Percentiles rank a stretch among this genome's conserved stretches.
phyloP scores from a whole-genome alignment of 2,113 vertebrate genomes.

The Chrysochloris asiatica region DNA sequence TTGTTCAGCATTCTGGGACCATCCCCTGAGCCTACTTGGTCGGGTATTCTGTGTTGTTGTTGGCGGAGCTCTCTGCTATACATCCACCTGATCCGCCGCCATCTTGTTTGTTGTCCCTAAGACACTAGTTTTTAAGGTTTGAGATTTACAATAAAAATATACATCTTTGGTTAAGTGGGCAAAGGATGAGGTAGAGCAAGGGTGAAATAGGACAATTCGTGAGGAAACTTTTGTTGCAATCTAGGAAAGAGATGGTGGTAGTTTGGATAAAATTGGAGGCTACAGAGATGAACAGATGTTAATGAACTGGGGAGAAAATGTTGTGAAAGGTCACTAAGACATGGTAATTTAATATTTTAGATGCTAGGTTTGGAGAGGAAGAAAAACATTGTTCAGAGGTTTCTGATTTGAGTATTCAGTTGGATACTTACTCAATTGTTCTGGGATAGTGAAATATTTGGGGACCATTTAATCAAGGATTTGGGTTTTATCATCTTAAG shows the following conservation, averaged over 20 bases:
- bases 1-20: too few relatives aligned
- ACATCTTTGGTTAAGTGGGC: neutral
- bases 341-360: neutral
- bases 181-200: neutral
- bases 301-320: neutral
- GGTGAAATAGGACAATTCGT: neutral
- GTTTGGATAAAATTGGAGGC: neutral
- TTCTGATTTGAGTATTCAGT: neutral
- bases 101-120: too few relatives aligned
- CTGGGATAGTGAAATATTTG: neutral
- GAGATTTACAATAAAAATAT: neutral
- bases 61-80: too few relatives aligned
- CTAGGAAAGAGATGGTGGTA: neutral
- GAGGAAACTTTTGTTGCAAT: neutral
- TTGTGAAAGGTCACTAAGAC: neutral
- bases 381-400: neutral
- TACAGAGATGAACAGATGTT: neutral
- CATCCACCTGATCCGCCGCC: too few relatives aligned
- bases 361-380: neutral
- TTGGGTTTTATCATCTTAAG: conserved; percentile 7
- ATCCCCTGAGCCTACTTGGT: too few relatives aligned
- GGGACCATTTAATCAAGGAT: neutral
- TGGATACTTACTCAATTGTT: neutral
- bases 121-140: too few relatives aligned
- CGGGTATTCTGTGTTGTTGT: too few relatives aligned